These are phyloP conservation scores for Melanotaenia parkinsoni DNA, from an alignment of 2,797 vertebrate species.

Conservation along the genomic window DNA sequence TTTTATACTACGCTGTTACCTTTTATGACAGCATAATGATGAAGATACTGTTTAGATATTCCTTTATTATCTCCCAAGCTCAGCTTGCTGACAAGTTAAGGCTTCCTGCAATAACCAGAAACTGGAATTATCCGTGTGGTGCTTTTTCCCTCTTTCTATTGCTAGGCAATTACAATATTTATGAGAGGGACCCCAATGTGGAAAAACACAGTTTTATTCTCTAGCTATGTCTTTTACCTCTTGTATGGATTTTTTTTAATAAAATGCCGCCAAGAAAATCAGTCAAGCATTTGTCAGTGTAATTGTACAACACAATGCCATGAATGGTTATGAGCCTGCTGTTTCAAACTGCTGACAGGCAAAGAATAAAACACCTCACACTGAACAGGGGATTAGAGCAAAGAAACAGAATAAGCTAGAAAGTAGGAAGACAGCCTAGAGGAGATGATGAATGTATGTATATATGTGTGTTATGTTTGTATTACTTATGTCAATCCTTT, in stretches of 20 bases:
- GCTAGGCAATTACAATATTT: constrained; percentile 86
- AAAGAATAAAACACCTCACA: constrained; percentile 79
- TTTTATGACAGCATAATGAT: constrained; percentile 67
- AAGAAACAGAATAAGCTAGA: constrained; percentile 59
- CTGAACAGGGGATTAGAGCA: constrained; percentile 78
- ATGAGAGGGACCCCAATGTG: constrained; percentile 77
- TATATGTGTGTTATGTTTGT: constrained; percentile 37
- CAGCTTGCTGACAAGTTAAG: constrained; percentile 71
- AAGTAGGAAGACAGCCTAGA: constrained; percentile 59
- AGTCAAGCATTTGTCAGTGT: constrained; percentile 87
- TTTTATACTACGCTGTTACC: constrained; percentile 62
- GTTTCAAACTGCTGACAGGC: constrained; percentile 83
- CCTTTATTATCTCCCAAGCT: constrained; percentile 67
- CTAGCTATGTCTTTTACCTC: constrained; percentile 66
- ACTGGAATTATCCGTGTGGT: constrained; percentile 62
- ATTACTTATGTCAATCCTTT: constrained; percentile 49
- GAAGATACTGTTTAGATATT: constrained; percentile 76
- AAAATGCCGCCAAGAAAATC: constrained; percentile 84
- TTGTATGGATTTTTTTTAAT: constrained; percentile 76
- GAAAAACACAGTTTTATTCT: constrained; percentile 80
- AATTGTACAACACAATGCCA: constrained; percentile 87
- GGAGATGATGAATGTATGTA: constrained; percentile 33
- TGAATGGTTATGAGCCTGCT: constrained; percentile 85
- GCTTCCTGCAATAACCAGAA: constrained; percentile 62
- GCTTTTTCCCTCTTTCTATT: constrained; percentile 70